These are phyloP conservation scores for Streptopelia turtur DNA, from an alignment of 2,797 vertebrate species.

Conservation along the genomic window DNA sequence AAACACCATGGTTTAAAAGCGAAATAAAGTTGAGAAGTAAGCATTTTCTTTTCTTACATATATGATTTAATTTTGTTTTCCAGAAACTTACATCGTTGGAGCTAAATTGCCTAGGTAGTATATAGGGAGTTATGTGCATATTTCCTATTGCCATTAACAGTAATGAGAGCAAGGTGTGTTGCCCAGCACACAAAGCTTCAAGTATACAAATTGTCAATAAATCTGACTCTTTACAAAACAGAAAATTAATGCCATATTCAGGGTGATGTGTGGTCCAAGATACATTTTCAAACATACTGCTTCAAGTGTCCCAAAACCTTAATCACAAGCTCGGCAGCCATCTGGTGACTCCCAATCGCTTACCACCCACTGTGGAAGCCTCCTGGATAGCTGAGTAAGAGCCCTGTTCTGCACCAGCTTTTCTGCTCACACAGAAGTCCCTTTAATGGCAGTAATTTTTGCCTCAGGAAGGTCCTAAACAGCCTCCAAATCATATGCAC, in stretches of 20 bases:
- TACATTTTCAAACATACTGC: neutral
- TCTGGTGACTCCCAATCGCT: neutral
- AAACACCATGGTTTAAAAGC: neutral
- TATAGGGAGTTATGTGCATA: neutral
- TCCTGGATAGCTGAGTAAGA: neutral
- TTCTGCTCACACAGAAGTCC: neutral
- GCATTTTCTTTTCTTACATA: neutral
- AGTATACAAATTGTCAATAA: slow-evolving; percentile 41
- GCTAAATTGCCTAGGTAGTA: neutral
- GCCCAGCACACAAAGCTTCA: neutral
- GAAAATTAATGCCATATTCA: neutral
- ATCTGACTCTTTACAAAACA: slow-evolving; percentile 7
- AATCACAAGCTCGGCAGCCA: neutral
- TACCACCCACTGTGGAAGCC: slow-evolving; percentile 15
- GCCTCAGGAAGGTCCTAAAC: neutral
- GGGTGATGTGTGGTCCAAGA: slow-evolving; percentile 1
- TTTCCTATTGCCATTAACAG: slow-evolving; percentile 25
- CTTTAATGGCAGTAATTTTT: neutral
- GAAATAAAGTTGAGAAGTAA: slow-evolving; percentile 11
- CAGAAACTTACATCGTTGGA: neutral
- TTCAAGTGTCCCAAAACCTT: neutral
- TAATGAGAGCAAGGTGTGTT: neutral
- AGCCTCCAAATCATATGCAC: neutral
- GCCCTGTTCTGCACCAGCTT: neutral
- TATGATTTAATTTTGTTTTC: neutral